Conservation (phyloP, 2,888 invertebrate genomes). For the Blomia tropicalis region DNA sequence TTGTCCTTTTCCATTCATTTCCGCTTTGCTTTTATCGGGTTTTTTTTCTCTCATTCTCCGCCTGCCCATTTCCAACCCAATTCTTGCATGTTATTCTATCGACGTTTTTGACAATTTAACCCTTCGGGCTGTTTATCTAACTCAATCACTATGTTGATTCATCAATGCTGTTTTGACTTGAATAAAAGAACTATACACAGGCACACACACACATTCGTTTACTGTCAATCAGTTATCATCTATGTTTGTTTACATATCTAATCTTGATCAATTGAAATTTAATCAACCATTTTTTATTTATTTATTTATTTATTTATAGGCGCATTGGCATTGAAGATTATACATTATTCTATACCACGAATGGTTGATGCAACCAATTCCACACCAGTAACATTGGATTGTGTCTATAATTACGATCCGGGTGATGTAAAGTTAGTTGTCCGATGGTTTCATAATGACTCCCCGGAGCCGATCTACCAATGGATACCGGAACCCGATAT, state of each 20-base stretch:
- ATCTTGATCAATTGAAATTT: no score
- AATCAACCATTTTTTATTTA: no score
- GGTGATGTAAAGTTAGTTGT: constrained; percentile 24
- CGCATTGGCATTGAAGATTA: constrained; percentile 12
- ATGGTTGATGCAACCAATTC: constrained; percentile 22
- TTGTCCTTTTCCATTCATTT: background rate
- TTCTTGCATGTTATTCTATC: no score
- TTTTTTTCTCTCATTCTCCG: background rate
- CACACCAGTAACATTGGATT: constrained; percentile 22
- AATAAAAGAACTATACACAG: no score
- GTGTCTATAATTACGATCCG: constrained; percentile 23
- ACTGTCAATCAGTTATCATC: no score
- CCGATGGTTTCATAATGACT: constrained; percentile 25
- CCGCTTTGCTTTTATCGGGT: background rate
- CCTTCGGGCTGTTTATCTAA: no score
- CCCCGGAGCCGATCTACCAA: constrained; percentile 26
- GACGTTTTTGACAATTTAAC: no score
- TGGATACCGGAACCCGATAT: constrained; percentile 25
- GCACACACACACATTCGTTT: no score
- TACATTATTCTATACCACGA: constrained; percentile 17
- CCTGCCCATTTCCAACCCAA: background rate
- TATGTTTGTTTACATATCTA: no score
- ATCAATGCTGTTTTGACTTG: no score
- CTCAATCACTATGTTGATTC: no score
- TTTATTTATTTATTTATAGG: background rate